Conservation (phyloP, 2,888 invertebrate genomes). For the Hyalella azteca region DNA sequence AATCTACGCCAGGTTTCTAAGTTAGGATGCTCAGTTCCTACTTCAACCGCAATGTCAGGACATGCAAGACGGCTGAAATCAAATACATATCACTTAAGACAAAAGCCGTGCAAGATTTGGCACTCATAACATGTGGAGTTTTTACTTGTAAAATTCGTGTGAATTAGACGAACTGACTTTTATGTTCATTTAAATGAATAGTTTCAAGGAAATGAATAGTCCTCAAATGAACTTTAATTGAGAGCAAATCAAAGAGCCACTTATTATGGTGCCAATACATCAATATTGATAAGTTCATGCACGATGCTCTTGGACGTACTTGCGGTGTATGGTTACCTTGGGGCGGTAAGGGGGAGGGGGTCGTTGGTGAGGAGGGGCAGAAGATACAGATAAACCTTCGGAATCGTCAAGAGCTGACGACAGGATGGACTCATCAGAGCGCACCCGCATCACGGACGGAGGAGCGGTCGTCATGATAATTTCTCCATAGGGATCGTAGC, state of each 20-base stretch:
- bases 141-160: too few species aligned
- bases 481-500: conserved; percentile 59
- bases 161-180: too few species aligned
- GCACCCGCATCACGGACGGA: conserved; percentile 52
- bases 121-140: background rate
- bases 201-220: too few species aligned
- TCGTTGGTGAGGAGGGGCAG: conserved; percentile 45
- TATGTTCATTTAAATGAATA: too few species aligned
- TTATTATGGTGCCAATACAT: background rate
- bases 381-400: conserved; percentile 41
- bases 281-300: conserved; percentile 31
- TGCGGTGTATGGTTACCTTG: conserved; percentile 58
- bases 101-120: conserved; percentile 30
- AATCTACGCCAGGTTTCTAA: too few species aligned
- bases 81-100: too few species aligned
- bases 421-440: conserved; percentile 57
- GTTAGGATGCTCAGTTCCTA: too few species aligned
- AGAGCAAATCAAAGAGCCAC: background rate
- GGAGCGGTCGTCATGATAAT: conserved; percentile 43
- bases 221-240: background rate
- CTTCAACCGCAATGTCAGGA: too few species aligned
- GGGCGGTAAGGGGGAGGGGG: conserved; percentile 58
- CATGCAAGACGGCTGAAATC: too few species aligned
- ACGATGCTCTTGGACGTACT: conserved; percentile 54
- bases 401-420: conserved; percentile 52